phyloP scores from a whole-genome alignment of 2,888 invertebrate genomes.

The Lepidocyrtinus sp. region DNA sequence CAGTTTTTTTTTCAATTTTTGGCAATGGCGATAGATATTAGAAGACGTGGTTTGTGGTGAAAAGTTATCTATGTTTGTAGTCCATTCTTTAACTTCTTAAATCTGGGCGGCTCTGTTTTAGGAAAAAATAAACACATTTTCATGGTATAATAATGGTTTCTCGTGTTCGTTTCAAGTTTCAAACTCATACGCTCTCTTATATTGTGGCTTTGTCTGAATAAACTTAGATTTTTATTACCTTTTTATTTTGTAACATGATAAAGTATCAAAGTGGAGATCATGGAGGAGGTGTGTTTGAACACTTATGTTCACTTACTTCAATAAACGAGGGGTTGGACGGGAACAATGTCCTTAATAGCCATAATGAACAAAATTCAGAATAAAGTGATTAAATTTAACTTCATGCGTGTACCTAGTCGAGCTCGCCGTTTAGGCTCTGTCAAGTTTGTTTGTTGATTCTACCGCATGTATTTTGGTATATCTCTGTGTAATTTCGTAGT shows the following conservation, averaged over 20 bases:
- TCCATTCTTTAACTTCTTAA: background rate
- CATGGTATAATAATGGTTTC: slow-evolving; percentile 28
- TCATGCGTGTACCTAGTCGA: background rate
- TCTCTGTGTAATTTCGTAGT: too few species aligned
- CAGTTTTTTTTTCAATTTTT: too few species aligned
- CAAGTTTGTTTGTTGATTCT: too few species aligned
- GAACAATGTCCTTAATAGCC: background rate
- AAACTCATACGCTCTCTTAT: background rate
- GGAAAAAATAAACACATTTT: background rate
- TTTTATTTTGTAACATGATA: slow-evolving; percentile 32
- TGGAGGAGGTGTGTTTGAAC: slow-evolving; percentile 47
- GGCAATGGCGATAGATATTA: too few species aligned
- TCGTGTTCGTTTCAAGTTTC: slow-evolving; percentile 2
- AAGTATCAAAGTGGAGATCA: slow-evolving; percentile 39
- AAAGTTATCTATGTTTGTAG: too few species aligned
- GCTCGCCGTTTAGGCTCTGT: too few species aligned
- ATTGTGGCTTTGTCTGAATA: background rate
- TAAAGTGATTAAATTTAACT: slow-evolving; percentile 42
- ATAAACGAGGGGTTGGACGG: slow-evolving; percentile 24
- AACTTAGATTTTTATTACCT: slow-evolving; percentile 22
- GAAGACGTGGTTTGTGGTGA: too few species aligned
- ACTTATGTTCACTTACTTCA: slow-evolving; percentile 50
- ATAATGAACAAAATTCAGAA: slow-evolving; percentile 31
- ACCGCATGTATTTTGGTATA: too few species aligned
- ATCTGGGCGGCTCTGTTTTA: slow-evolving; percentile 32